phyloP scores from a whole-genome alignment of 2,113 vertebrate species.

The Notarius quadriscutis region DNA sequence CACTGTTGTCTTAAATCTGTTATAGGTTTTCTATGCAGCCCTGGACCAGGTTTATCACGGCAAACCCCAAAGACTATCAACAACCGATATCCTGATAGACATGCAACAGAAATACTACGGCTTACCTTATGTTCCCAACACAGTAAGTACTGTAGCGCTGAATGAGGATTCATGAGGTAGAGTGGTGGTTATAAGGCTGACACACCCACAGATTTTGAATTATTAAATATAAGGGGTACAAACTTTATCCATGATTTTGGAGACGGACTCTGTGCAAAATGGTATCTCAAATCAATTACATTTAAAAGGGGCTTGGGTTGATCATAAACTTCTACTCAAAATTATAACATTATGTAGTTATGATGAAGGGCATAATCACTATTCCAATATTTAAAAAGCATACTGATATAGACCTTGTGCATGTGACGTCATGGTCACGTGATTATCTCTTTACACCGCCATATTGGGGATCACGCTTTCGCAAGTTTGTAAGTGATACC shows the following conservation, averaged over 20 bases:
- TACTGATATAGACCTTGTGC: background rate
- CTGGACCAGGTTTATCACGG: conserved; percentile 96
- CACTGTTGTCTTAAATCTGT: background rate
- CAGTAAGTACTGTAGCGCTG: conserved; percentile 67
- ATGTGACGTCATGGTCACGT: no score
- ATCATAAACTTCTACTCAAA: background rate
- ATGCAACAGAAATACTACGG: conserved; percentile 90
- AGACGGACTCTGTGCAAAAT: background rate
- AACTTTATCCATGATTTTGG: background rate
- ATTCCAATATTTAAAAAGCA: background rate
- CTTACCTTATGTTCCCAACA: conserved; percentile 86
- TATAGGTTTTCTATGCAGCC: conserved; percentile 90
- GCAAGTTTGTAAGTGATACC: no score
- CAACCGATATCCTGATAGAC: conserved; percentile 89
- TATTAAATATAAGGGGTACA: background rate
- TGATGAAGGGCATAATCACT: background rate
- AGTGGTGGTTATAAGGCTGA: background rate
- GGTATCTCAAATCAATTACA: background rate
- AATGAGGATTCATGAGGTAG: background rate
- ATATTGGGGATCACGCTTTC: no score
- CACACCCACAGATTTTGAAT: background rate
- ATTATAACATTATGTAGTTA: background rate
- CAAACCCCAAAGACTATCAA: conserved; percentile 81
- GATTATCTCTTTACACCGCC: no score
- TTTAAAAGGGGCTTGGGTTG: background rate